Percentiles rank a stretch among this genome's conserved stretches.
Conservation (phyloP, 2,113 vertebrate species). For the Mobula birostris region DNA sequence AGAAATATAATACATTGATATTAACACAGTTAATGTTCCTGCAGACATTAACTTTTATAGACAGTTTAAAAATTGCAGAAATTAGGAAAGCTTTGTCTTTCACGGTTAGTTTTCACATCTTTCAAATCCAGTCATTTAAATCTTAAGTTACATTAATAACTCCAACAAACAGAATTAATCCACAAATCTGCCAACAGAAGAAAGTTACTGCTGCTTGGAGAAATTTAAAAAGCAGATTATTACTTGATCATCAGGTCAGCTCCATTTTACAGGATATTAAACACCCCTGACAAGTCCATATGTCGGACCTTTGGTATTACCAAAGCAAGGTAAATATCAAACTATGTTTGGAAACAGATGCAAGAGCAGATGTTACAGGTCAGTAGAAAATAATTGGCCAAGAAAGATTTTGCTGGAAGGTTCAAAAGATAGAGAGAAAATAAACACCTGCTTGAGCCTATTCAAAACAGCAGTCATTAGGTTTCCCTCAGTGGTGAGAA, state of each 20-base stretch:
- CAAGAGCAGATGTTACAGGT: background rate
- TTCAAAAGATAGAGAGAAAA: background rate
- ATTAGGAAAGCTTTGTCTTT: background rate
- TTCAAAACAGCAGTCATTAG: background rate
- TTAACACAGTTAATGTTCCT: background rate
- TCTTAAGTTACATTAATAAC: background rate
- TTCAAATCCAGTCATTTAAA: background rate
- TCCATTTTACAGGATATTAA: background rate
- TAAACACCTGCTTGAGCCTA: background rate
- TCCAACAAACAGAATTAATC: background rate
- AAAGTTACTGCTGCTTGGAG: background rate
- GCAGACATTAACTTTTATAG: too few relatives aligned
- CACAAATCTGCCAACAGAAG: background rate
- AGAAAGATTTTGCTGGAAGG: background rate
- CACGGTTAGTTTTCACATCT: background rate
- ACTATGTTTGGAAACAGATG: conserved; percentile 1
- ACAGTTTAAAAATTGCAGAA: background rate
- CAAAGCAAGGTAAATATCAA: background rate
- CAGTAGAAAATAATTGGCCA: background rate
- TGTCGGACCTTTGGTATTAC: background rate
- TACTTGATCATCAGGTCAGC: background rate
- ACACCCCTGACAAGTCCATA: background rate
- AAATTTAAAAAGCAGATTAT: conserved; percentile 7
- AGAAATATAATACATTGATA: background rate
- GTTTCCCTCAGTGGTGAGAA: background rate